These are phyloP conservation scores for Kradibia gibbosae DNA, from an alignment of 1,140 invertebrate species.

Conservation along the genomic window DNA sequence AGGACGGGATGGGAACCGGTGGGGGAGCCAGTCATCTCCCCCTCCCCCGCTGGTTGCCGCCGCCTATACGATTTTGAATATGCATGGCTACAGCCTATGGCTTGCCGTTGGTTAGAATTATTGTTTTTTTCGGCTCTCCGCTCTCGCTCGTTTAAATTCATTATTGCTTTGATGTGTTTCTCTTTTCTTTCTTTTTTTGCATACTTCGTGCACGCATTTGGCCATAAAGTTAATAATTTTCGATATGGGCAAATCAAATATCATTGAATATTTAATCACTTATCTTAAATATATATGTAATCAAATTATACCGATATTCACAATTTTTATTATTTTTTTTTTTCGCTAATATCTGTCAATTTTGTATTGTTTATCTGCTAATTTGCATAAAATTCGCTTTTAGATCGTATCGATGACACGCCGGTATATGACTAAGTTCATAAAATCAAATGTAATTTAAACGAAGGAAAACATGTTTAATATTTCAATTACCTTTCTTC, in stretches of 20 bases:
- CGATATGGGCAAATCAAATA: no score
- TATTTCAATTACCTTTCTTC: not conserved
- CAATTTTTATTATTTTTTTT: no score
- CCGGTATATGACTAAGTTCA: not conserved
- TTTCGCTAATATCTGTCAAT: no score
- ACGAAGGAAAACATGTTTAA: not conserved
- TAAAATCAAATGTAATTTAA: not conserved
- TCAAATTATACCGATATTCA: no score
- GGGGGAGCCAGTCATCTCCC: slow-evolving; percentile 50
- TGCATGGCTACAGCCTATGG: slow-evolving; percentile 27
- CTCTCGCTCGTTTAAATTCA: not conserved
- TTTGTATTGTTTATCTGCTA: no score
- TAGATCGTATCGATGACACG: not conserved
- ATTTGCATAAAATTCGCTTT: not conserved
- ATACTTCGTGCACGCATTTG: no score
- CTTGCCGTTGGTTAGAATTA: slow-evolving; percentile 23
- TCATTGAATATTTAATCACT: no score
- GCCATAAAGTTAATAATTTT: no score
- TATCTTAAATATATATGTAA: no score
- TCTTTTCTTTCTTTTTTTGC: no score
- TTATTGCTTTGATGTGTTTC: not conserved
- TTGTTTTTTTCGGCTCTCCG: not conserved
- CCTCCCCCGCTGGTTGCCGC: not conserved
- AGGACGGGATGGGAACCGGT: slow-evolving; percentile 54
- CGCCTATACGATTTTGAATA: slow-evolving; percentile 21